Percentiles rank a stretch among this genome's conserved stretches.
Evolutionary conservation across 2,113 vertebrate species (phyloP).

Genomic region (Muscicapa adusta): DNA sequence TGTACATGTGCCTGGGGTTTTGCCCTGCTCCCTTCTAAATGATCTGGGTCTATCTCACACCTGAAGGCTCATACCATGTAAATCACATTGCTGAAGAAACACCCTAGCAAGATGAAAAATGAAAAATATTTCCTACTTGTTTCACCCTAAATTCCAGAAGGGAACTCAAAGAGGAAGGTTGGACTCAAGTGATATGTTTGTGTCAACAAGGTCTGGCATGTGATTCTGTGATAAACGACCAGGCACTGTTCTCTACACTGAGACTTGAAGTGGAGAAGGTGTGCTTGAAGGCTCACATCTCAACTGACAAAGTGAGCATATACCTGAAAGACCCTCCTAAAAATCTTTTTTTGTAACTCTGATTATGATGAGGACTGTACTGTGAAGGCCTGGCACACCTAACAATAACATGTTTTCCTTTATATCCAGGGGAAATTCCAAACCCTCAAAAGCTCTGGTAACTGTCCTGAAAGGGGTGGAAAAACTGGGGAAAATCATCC

Average conservation of each 20-base stretch:
- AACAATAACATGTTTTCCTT: background rate
- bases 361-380: background rate
- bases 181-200: background rate
- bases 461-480: background rate
- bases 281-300: background rate
- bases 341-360: background rate
- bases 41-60: background rate
- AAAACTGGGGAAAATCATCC: background rate
- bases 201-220: background rate
- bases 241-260: background rate
- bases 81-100: background rate
- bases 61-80: background rate
- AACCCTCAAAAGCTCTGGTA: background rate
- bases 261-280: background rate
- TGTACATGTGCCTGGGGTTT: background rate
- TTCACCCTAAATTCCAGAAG: background rate
- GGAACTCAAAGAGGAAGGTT: background rate
- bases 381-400: background rate
- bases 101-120: fast-evolving
- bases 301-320: background rate
- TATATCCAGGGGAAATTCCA: background rate
- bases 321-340: background rate
- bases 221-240: background rate
- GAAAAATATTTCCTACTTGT: background rate
- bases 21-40: background rate